Evolutionary conservation across 2,888 invertebrate genomes (phyloP).

Genomic region (Epistrophe grossulariae): DNA sequence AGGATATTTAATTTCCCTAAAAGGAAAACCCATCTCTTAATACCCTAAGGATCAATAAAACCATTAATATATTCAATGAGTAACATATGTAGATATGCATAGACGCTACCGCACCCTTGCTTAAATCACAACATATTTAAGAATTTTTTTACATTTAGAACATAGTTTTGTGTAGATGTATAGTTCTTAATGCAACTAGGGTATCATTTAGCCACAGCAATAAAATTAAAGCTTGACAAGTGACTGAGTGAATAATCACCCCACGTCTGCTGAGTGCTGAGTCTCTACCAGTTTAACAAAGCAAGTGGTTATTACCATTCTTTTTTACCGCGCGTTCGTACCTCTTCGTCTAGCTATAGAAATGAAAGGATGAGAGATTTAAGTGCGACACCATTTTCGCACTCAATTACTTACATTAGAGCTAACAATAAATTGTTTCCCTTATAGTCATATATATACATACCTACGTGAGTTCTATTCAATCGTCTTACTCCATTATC

Average conservation of each 20-base stretch:
- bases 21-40: conserved; percentile 20
- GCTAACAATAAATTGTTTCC: conserved; percentile 80
- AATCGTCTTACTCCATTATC: conserved; percentile 8
- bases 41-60: conserved; percentile 67
- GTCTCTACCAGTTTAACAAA: conserved; percentile 31
- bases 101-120: conserved; percentile 56
- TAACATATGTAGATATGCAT: conserved; percentile 57
- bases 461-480: neutral
- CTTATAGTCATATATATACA: conserved; percentile 2
- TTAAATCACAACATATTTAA: conserved; percentile 53
- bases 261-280: conserved; percentile 15
- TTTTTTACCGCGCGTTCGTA: conserved; percentile 29
- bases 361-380: conserved; percentile 71
- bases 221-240: conserved; percentile 71
- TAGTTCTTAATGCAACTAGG: conserved; percentile 52
- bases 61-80: conserved; percentile 57
- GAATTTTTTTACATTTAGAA: conserved; percentile 28
- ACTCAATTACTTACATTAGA: conserved; percentile 84
- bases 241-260: conserved; percentile 70
- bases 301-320: conserved; percentile 69
- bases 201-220: conserved; percentile 72
- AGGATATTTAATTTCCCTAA: conserved; percentile 10
- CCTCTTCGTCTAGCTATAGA: conserved; percentile 16
- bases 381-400: conserved; percentile 83
- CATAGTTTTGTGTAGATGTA: conserved; percentile 16